phyloP scores from a whole-genome alignment of 2,888 invertebrate genomes.

The Apamea epomidion region DNA sequence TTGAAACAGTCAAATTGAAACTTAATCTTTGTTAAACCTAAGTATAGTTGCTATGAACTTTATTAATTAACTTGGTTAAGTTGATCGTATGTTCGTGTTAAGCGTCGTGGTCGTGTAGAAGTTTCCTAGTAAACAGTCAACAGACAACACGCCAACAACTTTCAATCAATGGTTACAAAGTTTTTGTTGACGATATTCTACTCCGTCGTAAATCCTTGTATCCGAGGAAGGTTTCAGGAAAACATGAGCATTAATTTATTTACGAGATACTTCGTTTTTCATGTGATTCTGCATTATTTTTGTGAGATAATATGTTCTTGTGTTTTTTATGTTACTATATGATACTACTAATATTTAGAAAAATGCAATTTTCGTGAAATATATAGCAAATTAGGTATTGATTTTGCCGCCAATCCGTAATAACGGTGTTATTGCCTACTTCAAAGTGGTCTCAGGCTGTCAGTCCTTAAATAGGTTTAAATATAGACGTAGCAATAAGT shows the following conservation, averaged over 20 bases:
- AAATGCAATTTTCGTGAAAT: background rate
- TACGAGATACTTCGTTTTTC: background rate
- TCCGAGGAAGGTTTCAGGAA: slow-evolving; percentile 35
- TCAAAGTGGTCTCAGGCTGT: background rate
- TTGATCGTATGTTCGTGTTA: background rate
- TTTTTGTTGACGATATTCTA: slow-evolving; percentile 38
- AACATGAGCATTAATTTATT: slow-evolving; percentile 32
- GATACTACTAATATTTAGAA: background rate
- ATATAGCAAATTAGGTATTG: background rate
- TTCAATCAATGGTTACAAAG: slow-evolving; percentile 37
- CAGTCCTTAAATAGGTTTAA: background rate
- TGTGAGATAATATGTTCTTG: background rate
- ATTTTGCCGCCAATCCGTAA: background rate
- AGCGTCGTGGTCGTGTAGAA: slow-evolving; percentile 3
- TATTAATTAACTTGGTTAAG: background rate
- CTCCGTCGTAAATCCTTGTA: slow-evolving; percentile 30
- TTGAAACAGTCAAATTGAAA: background rate
- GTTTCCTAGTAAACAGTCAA: slow-evolving; percentile 30
- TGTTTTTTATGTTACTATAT: background rate
- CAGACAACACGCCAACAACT: slow-evolving; percentile 39
- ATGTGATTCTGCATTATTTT: slow-evolving; percentile 4
- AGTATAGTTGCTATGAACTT: background rate
- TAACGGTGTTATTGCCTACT: background rate
- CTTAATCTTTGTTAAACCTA: background rate
- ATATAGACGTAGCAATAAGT: background rate